phyloP scores from a whole-genome alignment of 2,113 vertebrate species.

The Equus quagga region DNA sequence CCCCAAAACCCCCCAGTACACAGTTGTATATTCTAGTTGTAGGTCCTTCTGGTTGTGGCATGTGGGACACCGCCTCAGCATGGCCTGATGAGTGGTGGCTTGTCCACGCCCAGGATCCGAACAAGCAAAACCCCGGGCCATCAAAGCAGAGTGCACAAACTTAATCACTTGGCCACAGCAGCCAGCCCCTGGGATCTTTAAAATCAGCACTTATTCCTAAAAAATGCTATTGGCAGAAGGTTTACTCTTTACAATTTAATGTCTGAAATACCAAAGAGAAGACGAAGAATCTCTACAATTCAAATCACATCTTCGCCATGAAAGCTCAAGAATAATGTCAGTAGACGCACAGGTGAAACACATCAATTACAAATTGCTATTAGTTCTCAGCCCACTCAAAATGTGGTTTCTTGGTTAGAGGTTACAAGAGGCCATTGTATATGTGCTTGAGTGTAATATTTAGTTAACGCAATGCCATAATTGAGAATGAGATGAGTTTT shows the following conservation, averaged over 20 bases:
- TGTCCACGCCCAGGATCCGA: too few species aligned
- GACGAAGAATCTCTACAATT: background rate
- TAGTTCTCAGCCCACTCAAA: background rate
- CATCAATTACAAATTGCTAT: background rate
- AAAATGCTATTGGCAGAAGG: background rate
- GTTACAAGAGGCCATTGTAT: conserved; percentile 37
- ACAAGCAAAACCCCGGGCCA: too few species aligned
- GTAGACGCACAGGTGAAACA: background rate
- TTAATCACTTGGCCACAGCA: too few species aligned
- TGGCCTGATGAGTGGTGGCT: too few species aligned
- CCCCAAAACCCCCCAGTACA: too few species aligned
- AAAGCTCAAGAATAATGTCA: conserved; percentile 14
- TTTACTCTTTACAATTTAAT: background rate
- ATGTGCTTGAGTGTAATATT: background rate
- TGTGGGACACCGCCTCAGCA: too few species aligned
- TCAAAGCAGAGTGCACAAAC: too few species aligned
- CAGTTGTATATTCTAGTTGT: too few species aligned
- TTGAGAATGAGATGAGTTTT: background rate
- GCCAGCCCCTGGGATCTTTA: background rate
- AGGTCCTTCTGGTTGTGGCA: too few species aligned
- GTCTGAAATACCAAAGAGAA: conserved; percentile 34
- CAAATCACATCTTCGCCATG: conserved; percentile 12
- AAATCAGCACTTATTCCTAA: conserved; percentile 51
- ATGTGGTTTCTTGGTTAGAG: conserved; percentile 28
- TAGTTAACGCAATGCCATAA: conserved; percentile 54